phyloP scores from a whole-genome alignment of 2,888 invertebrate genomes.

The Hanleya hanleyi region DNA sequence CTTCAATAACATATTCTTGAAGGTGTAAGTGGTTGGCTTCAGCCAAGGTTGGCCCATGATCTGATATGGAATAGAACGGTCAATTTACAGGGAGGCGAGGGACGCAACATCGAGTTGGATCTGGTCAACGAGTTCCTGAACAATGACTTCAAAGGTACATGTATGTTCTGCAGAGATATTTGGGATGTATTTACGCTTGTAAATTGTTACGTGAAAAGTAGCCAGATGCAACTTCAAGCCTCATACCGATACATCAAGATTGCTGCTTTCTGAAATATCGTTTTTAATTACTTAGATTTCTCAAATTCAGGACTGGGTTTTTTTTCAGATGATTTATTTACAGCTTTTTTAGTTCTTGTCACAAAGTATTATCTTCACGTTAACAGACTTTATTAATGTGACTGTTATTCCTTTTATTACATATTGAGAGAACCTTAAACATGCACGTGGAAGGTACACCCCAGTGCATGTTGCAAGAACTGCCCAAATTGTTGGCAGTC shows the following conservation, averaged over 20 bases:
- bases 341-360: too few species aligned
- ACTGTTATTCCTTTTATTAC: too few species aligned
- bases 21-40: slow-evolving; percentile 24
- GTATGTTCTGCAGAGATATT: slow-evolving; percentile 39
- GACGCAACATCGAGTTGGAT: slow-evolving; percentile 20
- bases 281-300: too few species aligned
- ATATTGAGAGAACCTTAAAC: slow-evolving; percentile 15
- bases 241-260: too few species aligned
- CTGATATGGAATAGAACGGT: slow-evolving; percentile 23
- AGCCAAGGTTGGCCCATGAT: slow-evolving; percentile 6
- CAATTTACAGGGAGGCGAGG: slow-evolving; percentile 12
- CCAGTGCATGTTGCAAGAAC: slow-evolving; percentile 4
- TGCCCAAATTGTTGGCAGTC: slow-evolving; percentile 2
- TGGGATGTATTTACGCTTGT: too few species aligned
- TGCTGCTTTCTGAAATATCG: too few species aligned
- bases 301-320: too few species aligned
- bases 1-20: background rate
- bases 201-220: too few species aligned
- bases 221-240: too few species aligned
- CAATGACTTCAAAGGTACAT: slow-evolving; percentile 42
- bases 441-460: slow-evolving; percentile 14
- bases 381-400: too few species aligned
- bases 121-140: slow-evolving; percentile 28
- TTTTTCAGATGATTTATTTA: too few species aligned
- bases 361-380: too few species aligned